phyloP scores from a whole-genome alignment of 2,797 vertebrate genomes.

The Bovichtus diacanthus region DNA sequence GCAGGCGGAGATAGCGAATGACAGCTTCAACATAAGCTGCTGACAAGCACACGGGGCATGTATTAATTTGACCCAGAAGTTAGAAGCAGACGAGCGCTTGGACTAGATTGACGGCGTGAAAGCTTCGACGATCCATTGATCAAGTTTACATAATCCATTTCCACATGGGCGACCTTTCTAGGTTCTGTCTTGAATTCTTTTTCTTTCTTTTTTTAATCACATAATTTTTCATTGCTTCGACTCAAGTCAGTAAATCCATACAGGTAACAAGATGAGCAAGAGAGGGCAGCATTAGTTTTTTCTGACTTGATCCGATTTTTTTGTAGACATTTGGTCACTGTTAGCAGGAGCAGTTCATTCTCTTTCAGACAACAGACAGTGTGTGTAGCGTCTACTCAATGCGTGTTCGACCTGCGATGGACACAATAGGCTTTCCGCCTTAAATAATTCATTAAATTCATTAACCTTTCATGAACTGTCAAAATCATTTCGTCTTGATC shows the following conservation, averaged over 20 bases:
- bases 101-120: neutral
- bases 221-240: slow-evolving; percentile 21
- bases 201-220: slow-evolving; percentile 10
- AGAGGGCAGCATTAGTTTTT: neutral
- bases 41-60: slow-evolving; percentile 44
- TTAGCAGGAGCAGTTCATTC: neutral
- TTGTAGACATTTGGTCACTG: neutral
- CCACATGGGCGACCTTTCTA: slow-evolving; percentile 40
- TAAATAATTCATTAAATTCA: no score
- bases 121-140: slow-evolving; percentile 37
- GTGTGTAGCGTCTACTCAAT: neutral
- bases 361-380: neutral
- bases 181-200: slow-evolving; percentile 22
- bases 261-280: neutral
- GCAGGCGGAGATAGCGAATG: slow-evolving; percentile 46
- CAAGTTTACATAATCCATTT: slow-evolving; percentile 40
- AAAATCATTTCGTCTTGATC: neutral
- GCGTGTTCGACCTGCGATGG: neutral
- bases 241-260: slow-evolving; percentile 15
- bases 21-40: slow-evolving; percentile 53
- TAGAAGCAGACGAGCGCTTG: slow-evolving; percentile 35
- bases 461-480: no score
- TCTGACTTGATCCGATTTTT: neutral
- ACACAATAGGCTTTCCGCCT: neutral
- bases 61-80: slow-evolving; percentile 57